A percentile compares a stretch with the other conserved stretches of the same genome.
These are phyloP conservation scores for Tinea semifulvella DNA, from an alignment of 2,888 invertebrate species.

Conservation along the genomic window DNA sequence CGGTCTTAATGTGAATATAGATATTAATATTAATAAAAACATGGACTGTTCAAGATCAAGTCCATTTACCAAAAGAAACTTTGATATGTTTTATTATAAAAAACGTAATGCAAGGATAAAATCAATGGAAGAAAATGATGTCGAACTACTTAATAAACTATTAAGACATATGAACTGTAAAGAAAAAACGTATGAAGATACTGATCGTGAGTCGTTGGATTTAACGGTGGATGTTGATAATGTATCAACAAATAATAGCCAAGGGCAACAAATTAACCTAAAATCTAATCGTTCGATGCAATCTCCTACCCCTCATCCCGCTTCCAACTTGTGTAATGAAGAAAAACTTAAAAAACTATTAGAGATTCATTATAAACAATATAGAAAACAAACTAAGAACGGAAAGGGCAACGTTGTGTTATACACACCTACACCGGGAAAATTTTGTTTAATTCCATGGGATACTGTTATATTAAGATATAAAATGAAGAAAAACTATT, in stretches of 20 bases:
- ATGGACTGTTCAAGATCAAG: slow-evolving; percentile 32
- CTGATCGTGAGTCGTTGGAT: no score
- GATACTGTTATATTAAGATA: slow-evolving; percentile 46
- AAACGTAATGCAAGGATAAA: not conserved
- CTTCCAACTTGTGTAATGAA: not conserved
- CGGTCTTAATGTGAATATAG: no score
- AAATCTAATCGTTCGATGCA: no score
- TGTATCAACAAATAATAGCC: no score
- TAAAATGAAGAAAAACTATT: slow-evolving; percentile 40
- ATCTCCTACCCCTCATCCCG: no score
- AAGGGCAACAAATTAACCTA: no score
- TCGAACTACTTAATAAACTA: not conserved
- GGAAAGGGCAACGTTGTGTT: slow-evolving; percentile 32
- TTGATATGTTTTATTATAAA: slow-evolving; percentile 32
- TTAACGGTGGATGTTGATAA: no score
- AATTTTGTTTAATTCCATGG: slow-evolving; percentile 42
- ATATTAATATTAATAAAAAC: not conserved
- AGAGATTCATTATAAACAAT: slow-evolving; percentile 40
- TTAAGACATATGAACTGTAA: no score
- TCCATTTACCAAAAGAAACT: slow-evolving; percentile 36
- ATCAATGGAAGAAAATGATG: slow-evolving; percentile 13
- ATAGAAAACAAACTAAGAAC: slow-evolving; percentile 31
- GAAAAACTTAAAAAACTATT: slow-evolving; percentile 31
- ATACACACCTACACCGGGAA: slow-evolving; percentile 36
- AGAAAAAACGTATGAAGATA: not conserved